Evolutionary conservation across 2,797 vertebrate genomes (phyloP).

Genomic region (Ambastaia sidthimunki): DNA sequence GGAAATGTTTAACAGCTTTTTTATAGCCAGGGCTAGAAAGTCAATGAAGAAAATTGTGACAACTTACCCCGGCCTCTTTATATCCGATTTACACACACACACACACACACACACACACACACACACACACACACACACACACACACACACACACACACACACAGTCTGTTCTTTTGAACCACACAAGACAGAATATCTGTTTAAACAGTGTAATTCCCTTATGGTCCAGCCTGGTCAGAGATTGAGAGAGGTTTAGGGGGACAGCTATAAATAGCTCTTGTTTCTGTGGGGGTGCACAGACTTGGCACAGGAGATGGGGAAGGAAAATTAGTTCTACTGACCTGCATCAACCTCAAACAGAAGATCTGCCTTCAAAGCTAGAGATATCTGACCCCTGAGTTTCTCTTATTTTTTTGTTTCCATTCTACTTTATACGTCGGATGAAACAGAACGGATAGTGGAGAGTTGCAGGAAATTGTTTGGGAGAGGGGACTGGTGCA

Average conservation of each 20-base stretch:
- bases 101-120: slow-evolving; percentile 5
- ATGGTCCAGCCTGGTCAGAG: slow-evolving; percentile 23
- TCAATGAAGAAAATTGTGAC: not conserved
- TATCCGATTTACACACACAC: slow-evolving; percentile 4
- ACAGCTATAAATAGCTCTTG: slow-evolving; percentile 32
- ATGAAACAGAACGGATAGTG: not conserved
- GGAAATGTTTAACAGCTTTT: not conserved
- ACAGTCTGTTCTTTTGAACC: slow-evolving; percentile 3
- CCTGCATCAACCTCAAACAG: slow-evolving; percentile 30
- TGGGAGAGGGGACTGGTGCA: not conserved
- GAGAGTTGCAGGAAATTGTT: slow-evolving; percentile 11
- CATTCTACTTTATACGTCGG: not conserved
- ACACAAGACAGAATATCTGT: slow-evolving; percentile 30
- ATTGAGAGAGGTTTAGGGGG: slow-evolving; percentile 23
- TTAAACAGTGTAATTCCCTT: slow-evolving; percentile 35
- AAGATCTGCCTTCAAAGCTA: slow-evolving; percentile 4
- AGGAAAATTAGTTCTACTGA: slow-evolving; percentile 28
- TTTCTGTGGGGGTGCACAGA: slow-evolving; percentile 33
- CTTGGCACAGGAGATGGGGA: slow-evolving; percentile 21
- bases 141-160: slow-evolving; percentile 7
- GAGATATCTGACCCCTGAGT: not conserved
- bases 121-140: not conserved
- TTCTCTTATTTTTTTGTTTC: not conserved
- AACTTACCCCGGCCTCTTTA: slow-evolving; percentile 1
- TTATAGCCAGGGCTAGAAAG: not conserved